Conservation (phyloP, 2,888 invertebrate genomes). For the Himalopsyche japonica region DNA sequence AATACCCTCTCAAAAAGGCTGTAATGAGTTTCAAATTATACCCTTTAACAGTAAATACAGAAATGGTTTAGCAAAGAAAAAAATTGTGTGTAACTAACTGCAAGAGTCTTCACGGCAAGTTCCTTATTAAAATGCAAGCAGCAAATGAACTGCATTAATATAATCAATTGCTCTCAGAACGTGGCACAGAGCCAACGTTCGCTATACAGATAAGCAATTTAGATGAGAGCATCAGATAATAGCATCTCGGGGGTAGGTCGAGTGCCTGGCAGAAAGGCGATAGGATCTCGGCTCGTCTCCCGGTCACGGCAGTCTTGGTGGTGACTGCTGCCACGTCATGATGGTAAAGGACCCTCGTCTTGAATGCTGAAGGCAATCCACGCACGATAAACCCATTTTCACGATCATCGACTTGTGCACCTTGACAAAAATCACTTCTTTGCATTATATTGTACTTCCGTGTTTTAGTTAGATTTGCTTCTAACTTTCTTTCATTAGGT, state of each 20-base stretch:
- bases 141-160: constrained; percentile 21
- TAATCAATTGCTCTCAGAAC: constrained; percentile 16
- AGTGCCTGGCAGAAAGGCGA: not conserved
- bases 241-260: not conserved
- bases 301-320: constrained; percentile 14
- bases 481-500: too few relatives aligned
- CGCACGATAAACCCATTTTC: not conserved
- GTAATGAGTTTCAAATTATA: too few relatives aligned
- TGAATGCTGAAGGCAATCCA: not conserved
- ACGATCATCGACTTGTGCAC: not conserved
- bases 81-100: too few relatives aligned
- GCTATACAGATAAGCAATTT: constrained; percentile 28
- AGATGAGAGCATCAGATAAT: constrained; percentile 21
- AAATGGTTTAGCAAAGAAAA: too few relatives aligned
- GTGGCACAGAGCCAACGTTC: constrained; percentile 9
- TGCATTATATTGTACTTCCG: too few relatives aligned
- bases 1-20: too few relatives aligned
- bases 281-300: constrained; percentile 13
- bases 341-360: not conserved
- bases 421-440: not conserved
- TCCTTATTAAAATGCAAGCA: constrained; percentile 4
- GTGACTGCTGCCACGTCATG: not conserved
- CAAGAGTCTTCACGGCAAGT: too few relatives aligned
- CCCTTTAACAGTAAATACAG: too few relatives aligned
- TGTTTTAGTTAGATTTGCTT: too few relatives aligned